Percentiles rank a stretch among this genome's conserved stretches.
These are phyloP conservation scores for Cepphus grylle DNA, from an alignment of 2,113 vertebrate species.

Conservation along the genomic window DNA sequence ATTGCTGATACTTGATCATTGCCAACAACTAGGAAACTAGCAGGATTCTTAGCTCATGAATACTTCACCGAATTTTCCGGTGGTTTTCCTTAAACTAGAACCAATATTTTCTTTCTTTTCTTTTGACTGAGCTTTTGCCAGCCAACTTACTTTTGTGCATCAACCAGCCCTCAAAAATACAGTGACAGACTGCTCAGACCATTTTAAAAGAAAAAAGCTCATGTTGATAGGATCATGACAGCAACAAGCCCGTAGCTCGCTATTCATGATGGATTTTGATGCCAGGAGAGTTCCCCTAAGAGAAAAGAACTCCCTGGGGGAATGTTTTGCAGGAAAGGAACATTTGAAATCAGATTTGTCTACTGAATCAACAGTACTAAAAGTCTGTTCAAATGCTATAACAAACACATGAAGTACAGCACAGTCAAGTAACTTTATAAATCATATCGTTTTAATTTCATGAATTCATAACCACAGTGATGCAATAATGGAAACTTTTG, in stretches of 20 bases:
- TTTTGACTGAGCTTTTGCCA: too few relatives aligned
- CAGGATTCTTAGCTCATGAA: neutral
- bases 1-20: neutral
- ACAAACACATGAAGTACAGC: neutral
- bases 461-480: neutral
- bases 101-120: too few relatives aligned
- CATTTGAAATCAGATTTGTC: slow-evolving; percentile 25
- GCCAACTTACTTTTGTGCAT: too few relatives aligned
- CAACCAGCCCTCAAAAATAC: too few relatives aligned
- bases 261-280: neutral
- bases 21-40: neutral
- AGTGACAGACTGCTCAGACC: too few relatives aligned
- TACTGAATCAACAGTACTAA: slow-evolving; percentile 14
- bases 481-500: neutral
- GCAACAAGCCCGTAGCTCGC: neutral
- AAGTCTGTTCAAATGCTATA: neutral
- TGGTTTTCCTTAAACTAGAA: too few relatives aligned
- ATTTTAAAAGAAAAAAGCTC: too few relatives aligned
- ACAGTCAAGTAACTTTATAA: slow-evolving; percentile 25
- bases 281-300: neutral
- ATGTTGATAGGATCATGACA: neutral
- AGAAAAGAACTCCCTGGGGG: neutral
- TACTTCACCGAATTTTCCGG: neutral
- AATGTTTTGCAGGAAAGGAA: slow-evolving; percentile 9
- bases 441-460: neutral